Conservation (phyloP, 2,888 invertebrate species). For the Thera britannica region DNA sequence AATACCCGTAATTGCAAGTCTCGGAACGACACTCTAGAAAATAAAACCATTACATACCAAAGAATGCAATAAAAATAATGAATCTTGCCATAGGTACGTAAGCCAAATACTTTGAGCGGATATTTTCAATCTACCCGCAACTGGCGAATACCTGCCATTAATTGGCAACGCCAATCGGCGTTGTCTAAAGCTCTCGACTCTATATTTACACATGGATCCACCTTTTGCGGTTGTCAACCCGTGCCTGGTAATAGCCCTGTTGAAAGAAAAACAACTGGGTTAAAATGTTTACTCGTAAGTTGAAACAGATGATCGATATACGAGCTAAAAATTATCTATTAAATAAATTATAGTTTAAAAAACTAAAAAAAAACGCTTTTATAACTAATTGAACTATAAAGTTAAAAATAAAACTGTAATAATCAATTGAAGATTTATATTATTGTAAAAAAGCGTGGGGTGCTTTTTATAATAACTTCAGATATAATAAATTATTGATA, state of each 20-base stretch:
- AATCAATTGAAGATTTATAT: no score
- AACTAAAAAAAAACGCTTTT: no score
- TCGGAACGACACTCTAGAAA: not conserved
- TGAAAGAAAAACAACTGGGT: no score
- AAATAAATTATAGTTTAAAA: no score
- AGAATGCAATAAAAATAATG: slow-evolving; percentile 49
- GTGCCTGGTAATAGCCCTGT: not conserved
- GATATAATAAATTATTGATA: no score
- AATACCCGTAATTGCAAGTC: not conserved
- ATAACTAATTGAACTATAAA: no score
- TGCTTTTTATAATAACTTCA: no score
- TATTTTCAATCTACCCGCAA: slow-evolving; percentile 51
- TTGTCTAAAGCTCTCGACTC: slow-evolving; percentile 1
- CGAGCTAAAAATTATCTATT: no score
- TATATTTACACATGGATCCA: not conserved
- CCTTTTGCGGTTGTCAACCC: not conserved
- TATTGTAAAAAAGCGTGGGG: no score
- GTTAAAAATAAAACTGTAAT: no score
- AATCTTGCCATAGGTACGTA: not conserved
- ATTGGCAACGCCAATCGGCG: slow-evolving; percentile 52
- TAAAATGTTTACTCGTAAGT: no score
- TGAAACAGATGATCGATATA: no score
- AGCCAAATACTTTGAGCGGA: slow-evolving; percentile 32
- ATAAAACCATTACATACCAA: slow-evolving; percentile 17
- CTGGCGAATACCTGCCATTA: slow-evolving; percentile 54